Conservation (phyloP, 2,888 invertebrate genomes). For the Dasypogon diadema region DNA sequence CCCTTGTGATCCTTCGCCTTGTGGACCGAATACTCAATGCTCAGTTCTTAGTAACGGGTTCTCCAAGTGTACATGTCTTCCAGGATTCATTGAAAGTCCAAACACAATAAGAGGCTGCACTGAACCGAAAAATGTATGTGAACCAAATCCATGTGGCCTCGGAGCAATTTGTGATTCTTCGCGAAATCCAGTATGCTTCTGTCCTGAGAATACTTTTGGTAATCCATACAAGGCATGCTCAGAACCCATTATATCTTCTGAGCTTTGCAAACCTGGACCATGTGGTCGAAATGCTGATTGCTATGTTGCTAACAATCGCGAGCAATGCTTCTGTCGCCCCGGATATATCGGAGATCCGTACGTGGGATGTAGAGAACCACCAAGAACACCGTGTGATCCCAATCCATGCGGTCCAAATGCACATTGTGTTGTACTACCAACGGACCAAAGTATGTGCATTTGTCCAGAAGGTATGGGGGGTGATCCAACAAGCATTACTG, state of each 20-base stretch:
- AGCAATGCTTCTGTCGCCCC: conserved; percentile 84
- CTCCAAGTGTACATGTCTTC: conserved; percentile 87
- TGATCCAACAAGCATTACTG: conserved; percentile 78
- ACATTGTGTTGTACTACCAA: conserved; percentile 76
- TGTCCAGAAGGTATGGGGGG: conserved; percentile 83
- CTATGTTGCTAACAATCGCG: conserved; percentile 83
- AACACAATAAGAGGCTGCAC: conserved; percentile 89
- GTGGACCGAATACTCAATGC: conserved; percentile 91
- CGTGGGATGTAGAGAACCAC: conserved; percentile 78
- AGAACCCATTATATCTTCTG: conserved; percentile 72
- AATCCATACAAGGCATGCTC: conserved; percentile 85
- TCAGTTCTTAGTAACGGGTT: conserved; percentile 81
- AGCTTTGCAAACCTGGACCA: conserved; percentile 84
- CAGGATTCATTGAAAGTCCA: conserved; percentile 86
- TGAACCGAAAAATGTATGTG: conserved; percentile 83
- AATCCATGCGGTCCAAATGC: conserved; percentile 87
- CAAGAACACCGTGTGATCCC: conserved; percentile 78
- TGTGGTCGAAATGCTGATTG: conserved; percentile 88
- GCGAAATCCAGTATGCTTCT: conserved; percentile 84
- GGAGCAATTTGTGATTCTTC: conserved; percentile 85
- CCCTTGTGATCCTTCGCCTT: conserved; percentile 87
- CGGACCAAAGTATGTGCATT: conserved; percentile 78
- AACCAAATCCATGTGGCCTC: conserved; percentile 83
- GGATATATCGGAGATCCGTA: conserved; percentile 86
- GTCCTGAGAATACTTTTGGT: conserved; percentile 84